phyloP scores from a whole-genome alignment of 2,888 invertebrate genomes.

The Crocallis elinguaria region DNA sequence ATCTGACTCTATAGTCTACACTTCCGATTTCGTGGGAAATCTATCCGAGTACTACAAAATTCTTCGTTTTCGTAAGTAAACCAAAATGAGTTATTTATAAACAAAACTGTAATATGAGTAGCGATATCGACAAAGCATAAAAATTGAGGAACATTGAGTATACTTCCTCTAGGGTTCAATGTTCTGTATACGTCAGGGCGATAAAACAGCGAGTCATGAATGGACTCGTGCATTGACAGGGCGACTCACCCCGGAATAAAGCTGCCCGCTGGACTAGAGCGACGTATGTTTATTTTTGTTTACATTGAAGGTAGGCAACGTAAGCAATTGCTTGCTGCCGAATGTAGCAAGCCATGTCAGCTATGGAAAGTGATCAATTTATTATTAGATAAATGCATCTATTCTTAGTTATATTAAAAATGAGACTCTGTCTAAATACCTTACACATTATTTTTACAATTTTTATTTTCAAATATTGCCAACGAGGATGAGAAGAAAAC shows the following conservation, averaged over 20 bases:
- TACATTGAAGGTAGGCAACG: slow-evolving; percentile 10
- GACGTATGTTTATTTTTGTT: slow-evolving; percentile 20
- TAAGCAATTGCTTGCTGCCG: neutral
- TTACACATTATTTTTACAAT: no score
- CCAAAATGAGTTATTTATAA: slow-evolving; percentile 42
- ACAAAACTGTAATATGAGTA: slow-evolving; percentile 38
- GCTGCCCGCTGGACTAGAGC: slow-evolving; percentile 42
- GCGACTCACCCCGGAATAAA: slow-evolving; percentile 70
- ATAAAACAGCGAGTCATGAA: slow-evolving; percentile 76
- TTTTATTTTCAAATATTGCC: no score
- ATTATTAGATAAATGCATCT: no score
- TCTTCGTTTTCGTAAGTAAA: neutral
- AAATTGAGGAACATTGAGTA: slow-evolving; percentile 70
- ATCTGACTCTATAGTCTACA: neutral
- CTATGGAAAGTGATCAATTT: no score
- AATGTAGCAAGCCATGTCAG: no score
- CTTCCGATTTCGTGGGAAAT: neutral
- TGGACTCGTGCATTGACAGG: slow-evolving; percentile 75
- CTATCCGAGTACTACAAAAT: neutral
- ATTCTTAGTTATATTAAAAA: no score
- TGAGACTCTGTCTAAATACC: no score
- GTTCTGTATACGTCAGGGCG: slow-evolving; percentile 75
- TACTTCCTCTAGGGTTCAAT: slow-evolving; percentile 82
- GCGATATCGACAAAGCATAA: slow-evolving; percentile 59
- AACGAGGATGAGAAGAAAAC: no score